Percentiles rank a stretch among this genome's conserved stretches.
Evolutionary conservation across 2,888 invertebrate species (phyloP).

Genomic region (Aplocera efformata): DNA sequence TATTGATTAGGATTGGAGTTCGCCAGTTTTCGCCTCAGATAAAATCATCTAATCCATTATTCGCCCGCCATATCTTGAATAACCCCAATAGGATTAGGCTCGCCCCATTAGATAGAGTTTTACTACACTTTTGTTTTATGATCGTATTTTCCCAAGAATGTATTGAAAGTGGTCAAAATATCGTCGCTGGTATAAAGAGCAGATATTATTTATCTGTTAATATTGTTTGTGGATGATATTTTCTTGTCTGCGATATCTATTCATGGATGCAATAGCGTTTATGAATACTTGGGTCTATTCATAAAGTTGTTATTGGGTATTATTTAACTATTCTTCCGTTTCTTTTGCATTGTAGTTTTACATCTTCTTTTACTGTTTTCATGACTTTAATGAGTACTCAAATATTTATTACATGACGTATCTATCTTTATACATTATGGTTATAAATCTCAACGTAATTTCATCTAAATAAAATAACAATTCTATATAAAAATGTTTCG

Average conservation of each 20-base stretch:
- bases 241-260: background rate
- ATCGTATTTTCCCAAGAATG: constrained; percentile 62
- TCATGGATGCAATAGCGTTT: too few species aligned
- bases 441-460: too few species aligned
- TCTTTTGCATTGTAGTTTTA: too few species aligned
- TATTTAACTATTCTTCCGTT: too few species aligned
- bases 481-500: constrained; percentile 1
- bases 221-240: constrained; percentile 4
- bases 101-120: constrained; percentile 64
- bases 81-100: constrained; percentile 60
- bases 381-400: too few species aligned
- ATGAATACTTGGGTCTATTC: too few species aligned
- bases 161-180: constrained; percentile 59
- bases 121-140: constrained; percentile 71
- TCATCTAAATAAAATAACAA: too few species aligned
- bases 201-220: constrained; percentile 27
- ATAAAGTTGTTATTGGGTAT: too few species aligned
- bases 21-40: constrained; percentile 46
- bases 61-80: constrained; percentile 57
- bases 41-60: constrained; percentile 63
- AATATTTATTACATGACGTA: too few species aligned
- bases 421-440: too few species aligned
- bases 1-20: constrained; percentile 18
- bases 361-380: too few species aligned
- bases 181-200: constrained; percentile 35